Evolutionary conservation across 2,797 vertebrate species (phyloP).

Genomic region (Anableps anableps): DNA sequence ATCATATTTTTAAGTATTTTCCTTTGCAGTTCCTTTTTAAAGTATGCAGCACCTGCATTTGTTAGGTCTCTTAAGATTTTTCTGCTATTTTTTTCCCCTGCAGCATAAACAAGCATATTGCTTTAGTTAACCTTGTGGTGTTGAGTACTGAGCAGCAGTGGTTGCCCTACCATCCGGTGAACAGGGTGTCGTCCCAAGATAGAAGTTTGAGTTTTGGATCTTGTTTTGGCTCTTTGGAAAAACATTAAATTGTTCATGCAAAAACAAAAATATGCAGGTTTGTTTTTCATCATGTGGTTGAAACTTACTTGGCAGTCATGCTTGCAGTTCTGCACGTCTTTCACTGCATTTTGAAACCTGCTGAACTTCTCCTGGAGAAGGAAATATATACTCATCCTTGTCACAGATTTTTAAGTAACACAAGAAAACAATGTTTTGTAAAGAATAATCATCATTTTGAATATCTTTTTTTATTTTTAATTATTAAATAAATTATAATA

Average conservation of each 20-base stretch:
- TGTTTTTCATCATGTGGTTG: neutral
- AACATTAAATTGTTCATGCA: neutral
- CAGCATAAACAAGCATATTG: too few relatives aligned
- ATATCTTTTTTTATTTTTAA: too few relatives aligned
- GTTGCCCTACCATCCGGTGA: slow-evolving; percentile 80
- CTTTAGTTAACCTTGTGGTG: too few relatives aligned
- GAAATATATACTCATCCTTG: neutral
- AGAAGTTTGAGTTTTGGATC: slow-evolving; percentile 72
- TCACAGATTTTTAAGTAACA: neutral
- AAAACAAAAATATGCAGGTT: neutral
- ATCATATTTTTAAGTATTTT: too few relatives aligned
- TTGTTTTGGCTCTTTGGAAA: neutral
- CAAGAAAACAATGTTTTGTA: neutral
- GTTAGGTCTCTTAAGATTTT: too few relatives aligned
- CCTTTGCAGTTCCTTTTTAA: too few relatives aligned
- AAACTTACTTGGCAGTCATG: slow-evolving; percentile 83
- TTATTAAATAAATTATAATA: neutral
- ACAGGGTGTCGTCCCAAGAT: slow-evolving; percentile 79
- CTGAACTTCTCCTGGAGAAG: slow-evolving; percentile 31
- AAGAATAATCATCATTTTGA: too few relatives aligned
- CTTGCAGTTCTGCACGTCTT: slow-evolving; percentile 87
- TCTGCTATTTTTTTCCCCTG: too few relatives aligned
- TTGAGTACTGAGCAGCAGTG: neutral
- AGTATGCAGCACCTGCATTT: too few relatives aligned
- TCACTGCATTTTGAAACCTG: slow-evolving; percentile 81